phyloP scores from a whole-genome alignment of 1,140 invertebrate genomes.

The Bombus waltoni region DNA sequence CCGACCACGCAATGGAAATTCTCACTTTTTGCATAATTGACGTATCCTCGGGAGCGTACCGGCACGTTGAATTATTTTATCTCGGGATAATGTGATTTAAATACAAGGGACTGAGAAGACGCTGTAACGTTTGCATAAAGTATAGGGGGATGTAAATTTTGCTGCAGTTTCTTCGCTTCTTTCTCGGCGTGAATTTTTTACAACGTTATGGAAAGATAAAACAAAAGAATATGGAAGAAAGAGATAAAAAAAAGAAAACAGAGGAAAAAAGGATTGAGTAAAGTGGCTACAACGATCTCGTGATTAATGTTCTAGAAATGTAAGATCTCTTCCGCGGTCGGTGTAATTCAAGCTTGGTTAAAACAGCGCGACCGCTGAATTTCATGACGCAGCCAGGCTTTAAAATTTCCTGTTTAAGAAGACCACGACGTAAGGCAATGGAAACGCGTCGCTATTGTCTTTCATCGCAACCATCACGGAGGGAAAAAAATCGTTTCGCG shows the following conservation, averaged over 20 bases:
- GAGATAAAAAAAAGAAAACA: neutral
- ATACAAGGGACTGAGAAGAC: constrained; percentile 28
- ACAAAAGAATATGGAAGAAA: neutral
- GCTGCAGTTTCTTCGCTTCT: neutral
- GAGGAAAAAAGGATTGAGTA: neutral
- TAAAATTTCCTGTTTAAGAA: constrained; percentile 43
- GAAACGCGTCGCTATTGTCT: constrained; percentile 50
- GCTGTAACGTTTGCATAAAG: constrained; percentile 40
- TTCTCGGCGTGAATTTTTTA: neutral
- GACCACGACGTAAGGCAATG: constrained; percentile 39
- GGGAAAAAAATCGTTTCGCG: constrained; percentile 38
- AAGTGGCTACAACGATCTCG: neutral
- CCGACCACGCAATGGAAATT: constrained; percentile 42
- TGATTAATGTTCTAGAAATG: constrained; percentile 32
- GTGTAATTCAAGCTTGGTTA: neutral
- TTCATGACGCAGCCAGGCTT: constrained; percentile 21
- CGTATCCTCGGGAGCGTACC: constrained; percentile 19
- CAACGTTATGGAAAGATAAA: neutral
- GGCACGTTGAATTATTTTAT: constrained; percentile 43
- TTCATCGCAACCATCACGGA: constrained; percentile 10
- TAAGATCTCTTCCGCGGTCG: neutral
- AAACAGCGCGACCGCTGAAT: constrained; percentile 17
- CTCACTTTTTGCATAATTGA: constrained; percentile 52
- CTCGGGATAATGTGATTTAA: constrained; percentile 44
- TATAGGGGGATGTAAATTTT: constrained; percentile 27